Percentiles rank a stretch among this genome's conserved stretches.
phyloP scores from a whole-genome alignment of 2,113 vertebrate genomes.

The Rhabdomys dilectus region DNA sequence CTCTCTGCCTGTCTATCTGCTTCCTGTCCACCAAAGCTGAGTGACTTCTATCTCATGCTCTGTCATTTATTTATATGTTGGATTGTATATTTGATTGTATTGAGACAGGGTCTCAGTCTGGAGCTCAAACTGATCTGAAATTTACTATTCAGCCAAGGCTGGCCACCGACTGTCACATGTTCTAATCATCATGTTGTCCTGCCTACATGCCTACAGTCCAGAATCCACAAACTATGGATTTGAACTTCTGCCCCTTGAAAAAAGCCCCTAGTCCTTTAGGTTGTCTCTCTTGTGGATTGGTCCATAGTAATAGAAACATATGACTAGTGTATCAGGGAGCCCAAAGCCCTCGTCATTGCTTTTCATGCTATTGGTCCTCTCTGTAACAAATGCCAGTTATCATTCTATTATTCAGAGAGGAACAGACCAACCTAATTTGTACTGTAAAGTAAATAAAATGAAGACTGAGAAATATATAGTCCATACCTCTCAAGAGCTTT shows the following conservation, averaged over 20 bases:
- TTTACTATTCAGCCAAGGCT: neutral
- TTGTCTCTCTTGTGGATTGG: neutral
- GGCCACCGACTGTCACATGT: neutral
- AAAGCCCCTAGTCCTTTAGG: neutral
- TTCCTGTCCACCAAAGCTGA: neutral
- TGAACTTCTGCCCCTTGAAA: neutral
- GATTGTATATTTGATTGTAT: neutral
- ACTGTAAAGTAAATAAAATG: neutral
- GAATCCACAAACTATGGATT: neutral
- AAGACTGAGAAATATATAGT: neutral
- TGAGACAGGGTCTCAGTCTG: neutral
- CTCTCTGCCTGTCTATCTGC: neutral
- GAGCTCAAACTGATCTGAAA: neutral
- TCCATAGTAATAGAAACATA: neutral
- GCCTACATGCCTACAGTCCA: neutral
- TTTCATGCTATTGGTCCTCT: neutral
- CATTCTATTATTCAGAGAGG: neutral
- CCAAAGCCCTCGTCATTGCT: neutral
- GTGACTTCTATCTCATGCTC: neutral
- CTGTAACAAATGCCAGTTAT: neutral
- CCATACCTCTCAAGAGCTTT: neutral
- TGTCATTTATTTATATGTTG: neutral
- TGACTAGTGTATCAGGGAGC: neutral
- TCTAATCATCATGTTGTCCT: no score
- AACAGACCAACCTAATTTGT: neutral